phyloP scores from a whole-genome alignment of 2,888 invertebrate genomes.

The Monochamus alternatus region DNA sequence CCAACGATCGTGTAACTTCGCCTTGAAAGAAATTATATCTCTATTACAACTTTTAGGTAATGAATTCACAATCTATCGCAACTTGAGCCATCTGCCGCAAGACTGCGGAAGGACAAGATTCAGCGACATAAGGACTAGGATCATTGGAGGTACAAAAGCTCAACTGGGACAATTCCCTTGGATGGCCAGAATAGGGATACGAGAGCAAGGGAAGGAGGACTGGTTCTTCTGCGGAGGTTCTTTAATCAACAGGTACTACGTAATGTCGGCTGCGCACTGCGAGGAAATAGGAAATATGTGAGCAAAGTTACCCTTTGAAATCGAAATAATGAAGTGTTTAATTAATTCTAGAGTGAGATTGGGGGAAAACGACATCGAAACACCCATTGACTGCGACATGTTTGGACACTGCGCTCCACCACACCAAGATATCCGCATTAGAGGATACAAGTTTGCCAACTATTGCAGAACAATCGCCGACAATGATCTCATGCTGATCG shows the following conservation, averaged over 20 bases:
- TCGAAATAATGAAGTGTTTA: not conserved
- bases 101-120: too few species aligned
- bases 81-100: too few species aligned
- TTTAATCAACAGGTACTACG: conserved; percentile 79
- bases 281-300: conserved; percentile 41
- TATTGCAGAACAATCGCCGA: not conserved
- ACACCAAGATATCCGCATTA: conserved; percentile 6
- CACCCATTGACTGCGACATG: not conserved
- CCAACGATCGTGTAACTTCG: too few species aligned
- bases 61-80: too few species aligned
- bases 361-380: not conserved
- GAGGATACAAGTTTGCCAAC: not conserved
- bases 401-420: not conserved
- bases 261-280: conserved; percentile 85
- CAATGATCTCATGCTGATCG: not conserved
- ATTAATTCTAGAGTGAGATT: conserved; percentile 1
- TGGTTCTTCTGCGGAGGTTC: conserved; percentile 79
- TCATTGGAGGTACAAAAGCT: conserved; percentile 77
- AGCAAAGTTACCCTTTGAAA: not conserved
- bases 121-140: conserved; percentile 65
- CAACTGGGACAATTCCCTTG: conserved; percentile 78
- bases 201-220: conserved; percentile 49
- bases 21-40: too few species aligned
- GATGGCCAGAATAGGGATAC: conserved; percentile 76
- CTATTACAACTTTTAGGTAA: too few species aligned